Evolutionary conservation across 2,113 vertebrate species (phyloP).

Genomic region (Delphinapterus leucas): DNA sequence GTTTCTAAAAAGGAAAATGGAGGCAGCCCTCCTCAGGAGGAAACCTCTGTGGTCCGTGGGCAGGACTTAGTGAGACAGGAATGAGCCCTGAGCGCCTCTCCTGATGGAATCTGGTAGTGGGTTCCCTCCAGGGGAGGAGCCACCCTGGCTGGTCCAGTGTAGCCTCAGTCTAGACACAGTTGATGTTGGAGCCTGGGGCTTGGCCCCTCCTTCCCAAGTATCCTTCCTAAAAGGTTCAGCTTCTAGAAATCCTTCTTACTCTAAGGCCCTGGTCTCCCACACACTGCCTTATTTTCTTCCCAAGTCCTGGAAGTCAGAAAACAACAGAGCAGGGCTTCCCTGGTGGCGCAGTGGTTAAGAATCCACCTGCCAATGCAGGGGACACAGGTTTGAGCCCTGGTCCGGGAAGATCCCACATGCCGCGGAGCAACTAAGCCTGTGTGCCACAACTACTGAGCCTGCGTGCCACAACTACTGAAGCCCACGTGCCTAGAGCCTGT

Average conservation of each 20-base stretch:
- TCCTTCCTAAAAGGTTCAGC: background rate
- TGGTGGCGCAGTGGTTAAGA: no score
- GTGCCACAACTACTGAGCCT: no score
- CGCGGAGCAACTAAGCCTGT: fast-evolving
- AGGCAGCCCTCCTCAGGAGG: background rate
- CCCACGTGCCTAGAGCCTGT: no score
- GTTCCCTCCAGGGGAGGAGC: background rate
- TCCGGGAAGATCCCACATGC: no score
- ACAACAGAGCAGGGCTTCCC: no score
- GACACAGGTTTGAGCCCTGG: no score
- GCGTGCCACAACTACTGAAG: no score
- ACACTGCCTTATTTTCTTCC: background rate
- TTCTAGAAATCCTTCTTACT: background rate
- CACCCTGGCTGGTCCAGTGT: background rate
- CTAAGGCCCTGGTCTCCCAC: background rate
- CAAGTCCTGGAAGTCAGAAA: background rate
- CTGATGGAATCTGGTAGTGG: background rate
- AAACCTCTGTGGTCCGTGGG: background rate
- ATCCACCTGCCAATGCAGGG: no score
- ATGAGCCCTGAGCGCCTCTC: background rate
- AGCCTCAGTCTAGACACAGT: background rate
- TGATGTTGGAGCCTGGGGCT: background rate
- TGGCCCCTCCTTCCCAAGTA: background rate
- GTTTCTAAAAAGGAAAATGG: background rate
- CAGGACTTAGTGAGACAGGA: background rate